Percentiles rank a stretch among this genome's conserved stretches.
These are phyloP conservation scores for Ibycter americanus DNA, from an alignment of 2,797 vertebrate genomes.

Conservation along the genomic window DNA sequence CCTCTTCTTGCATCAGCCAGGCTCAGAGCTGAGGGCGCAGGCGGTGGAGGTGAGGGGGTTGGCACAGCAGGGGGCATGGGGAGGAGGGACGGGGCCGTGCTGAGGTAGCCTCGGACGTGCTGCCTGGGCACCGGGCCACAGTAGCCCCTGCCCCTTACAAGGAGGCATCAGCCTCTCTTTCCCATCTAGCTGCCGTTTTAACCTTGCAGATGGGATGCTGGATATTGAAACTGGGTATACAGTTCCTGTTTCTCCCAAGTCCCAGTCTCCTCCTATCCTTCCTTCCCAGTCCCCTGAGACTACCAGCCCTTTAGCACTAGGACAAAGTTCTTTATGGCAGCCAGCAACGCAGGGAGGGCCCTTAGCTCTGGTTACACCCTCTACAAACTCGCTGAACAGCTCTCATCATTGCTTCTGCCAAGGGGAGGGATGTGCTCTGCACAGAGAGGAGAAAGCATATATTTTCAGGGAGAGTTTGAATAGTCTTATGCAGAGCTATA, in stretches of 20 bases:
- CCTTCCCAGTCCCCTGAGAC: neutral
- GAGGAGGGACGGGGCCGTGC: neutral
- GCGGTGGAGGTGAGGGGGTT: neutral
- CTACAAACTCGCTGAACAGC: neutral
- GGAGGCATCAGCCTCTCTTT: neutral
- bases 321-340: neutral
- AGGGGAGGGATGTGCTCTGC: neutral
- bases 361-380: neutral
- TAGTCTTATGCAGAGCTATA: neutral
- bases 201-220: neutral
- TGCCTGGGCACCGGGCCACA: neutral
- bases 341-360: rapidly evolving
- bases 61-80: neutral
- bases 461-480: neutral
- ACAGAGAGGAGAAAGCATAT: neutral
- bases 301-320: neutral
- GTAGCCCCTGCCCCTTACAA: neutral
- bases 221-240: neutral
- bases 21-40: neutral
- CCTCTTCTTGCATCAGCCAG: neutral
- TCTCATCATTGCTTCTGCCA: neutral
- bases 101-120: neutral
- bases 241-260: neutral
- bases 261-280: neutral
- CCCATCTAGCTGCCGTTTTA: no score